Evolutionary conservation across 1,140 invertebrate genomes (phyloP).

Genomic region (Megalopta genalis): DNA sequence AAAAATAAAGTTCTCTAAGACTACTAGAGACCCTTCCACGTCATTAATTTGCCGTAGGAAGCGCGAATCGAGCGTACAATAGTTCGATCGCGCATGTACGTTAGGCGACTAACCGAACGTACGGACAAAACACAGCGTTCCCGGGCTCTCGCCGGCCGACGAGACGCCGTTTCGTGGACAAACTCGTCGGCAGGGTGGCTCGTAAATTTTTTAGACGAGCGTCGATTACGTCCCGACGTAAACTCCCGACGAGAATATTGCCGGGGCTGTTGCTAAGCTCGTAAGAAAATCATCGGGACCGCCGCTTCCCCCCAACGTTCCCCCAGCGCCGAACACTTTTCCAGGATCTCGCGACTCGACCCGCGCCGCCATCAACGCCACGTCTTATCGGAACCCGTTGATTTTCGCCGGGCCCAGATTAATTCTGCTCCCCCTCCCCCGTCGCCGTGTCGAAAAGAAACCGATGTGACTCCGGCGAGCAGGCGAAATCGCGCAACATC

Average conservation of each 20-base stretch:
- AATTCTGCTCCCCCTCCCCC: not conserved
- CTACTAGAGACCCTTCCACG: no score
- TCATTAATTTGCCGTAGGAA: no score
- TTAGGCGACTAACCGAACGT: no score
- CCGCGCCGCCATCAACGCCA: no score
- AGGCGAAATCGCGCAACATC: not conserved
- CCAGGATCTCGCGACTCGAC: no score
- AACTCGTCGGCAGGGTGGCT: not conserved
- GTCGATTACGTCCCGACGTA: not conserved
- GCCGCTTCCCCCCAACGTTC: no score
- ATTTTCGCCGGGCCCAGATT: not conserved
- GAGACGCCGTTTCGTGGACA: not conserved
- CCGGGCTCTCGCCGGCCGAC: not conserved
- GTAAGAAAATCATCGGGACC: slow-evolving; percentile 14
- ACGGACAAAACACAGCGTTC: no score
- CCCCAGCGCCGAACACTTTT: not conserved
- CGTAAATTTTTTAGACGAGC: slow-evolving; percentile 25
- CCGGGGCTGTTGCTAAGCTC: not conserved
- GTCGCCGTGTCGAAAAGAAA: not conserved
- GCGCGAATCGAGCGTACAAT: no score
- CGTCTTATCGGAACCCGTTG: not conserved
- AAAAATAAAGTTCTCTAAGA: no score
- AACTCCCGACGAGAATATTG: slow-evolving; percentile 5
- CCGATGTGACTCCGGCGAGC: not conserved
- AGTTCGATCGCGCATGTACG: no score